Percentiles rank a stretch among this genome's conserved stretches.
These are phyloP conservation scores for Tringa solitaria DNA, from an alignment of 2,113 vertebrate genomes.

Conservation along the genomic window DNA sequence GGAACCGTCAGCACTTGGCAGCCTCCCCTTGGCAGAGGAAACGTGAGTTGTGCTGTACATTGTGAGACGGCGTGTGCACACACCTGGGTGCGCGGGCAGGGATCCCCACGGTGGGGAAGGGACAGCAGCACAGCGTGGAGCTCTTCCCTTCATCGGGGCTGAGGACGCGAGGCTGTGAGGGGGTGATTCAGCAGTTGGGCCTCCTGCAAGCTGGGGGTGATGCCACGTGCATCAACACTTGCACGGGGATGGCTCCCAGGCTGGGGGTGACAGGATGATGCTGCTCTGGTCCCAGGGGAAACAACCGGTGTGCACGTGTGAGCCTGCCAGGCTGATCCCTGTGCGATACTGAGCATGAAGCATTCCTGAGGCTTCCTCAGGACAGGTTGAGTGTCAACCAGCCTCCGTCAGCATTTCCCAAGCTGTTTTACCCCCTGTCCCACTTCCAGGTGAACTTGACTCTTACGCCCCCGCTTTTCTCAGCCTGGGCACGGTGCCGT, in stretches of 20 bases:
- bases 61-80: accelerated
- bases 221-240: not conserved
- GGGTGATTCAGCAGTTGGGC: not conserved
- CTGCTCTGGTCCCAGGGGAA: not conserved
- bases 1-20: accelerated
- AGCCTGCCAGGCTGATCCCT: constrained; percentile 52
- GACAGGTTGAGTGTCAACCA: constrained; percentile 36
- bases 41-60: accelerated
- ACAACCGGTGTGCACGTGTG: not conserved
- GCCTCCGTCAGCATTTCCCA: constrained; percentile 60
- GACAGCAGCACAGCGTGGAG: accelerated
- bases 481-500: constrained; percentile 47
- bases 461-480: constrained; percentile 54
- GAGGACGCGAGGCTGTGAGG: not conserved
- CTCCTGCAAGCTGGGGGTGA: not conserved
- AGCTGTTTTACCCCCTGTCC: constrained; percentile 57
- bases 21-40: not conserved
- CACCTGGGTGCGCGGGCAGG: accelerated
- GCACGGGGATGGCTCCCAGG: not conserved
- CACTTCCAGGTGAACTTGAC: constrained; percentile 55
- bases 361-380: constrained; percentile 41
- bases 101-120: accelerated
- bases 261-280: not conserved
- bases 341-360: not conserved
- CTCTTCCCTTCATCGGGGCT: not conserved